phyloP scores from a whole-genome alignment of 2,888 invertebrate species.

The Cistogaster globosa region DNA sequence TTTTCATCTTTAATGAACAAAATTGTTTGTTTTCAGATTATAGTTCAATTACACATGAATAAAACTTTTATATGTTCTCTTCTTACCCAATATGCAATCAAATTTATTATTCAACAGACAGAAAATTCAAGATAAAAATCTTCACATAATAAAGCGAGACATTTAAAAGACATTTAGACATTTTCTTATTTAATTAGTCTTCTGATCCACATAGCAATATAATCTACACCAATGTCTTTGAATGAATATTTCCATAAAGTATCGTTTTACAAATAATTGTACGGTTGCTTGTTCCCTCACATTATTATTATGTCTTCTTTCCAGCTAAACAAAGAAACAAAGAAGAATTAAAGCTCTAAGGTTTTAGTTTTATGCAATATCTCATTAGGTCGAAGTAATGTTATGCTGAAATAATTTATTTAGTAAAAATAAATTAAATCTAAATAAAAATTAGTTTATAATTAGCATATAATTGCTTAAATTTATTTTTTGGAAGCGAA shows the following conservation, averaged over 20 bases:
- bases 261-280: background rate
- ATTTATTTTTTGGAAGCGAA: background rate
- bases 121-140: background rate
- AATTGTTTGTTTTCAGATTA: too few relatives aligned
- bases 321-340: conserved; percentile 10
- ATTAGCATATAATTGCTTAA: conserved; percentile 56
- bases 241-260: background rate
- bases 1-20: too few relatives aligned
- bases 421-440: background rate
- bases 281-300: background rate
- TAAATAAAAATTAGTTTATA: conserved; percentile 37
- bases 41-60: background rate
- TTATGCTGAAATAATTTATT: conserved; percentile 43
- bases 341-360: conserved; percentile 19
- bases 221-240: conserved; percentile 28
- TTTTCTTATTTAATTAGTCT: conserved; percentile 67
- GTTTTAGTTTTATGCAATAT: conserved; percentile 53
- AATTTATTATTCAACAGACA: background rate
- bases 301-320: too few relatives aligned
- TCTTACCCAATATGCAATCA: background rate
- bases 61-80: background rate
- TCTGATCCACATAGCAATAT: conserved; percentile 61
- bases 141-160: background rate
- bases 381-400: conserved; percentile 57
- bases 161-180: conserved; percentile 23